phyloP scores from a whole-genome alignment of 1,140 invertebrate genomes.

The Caenorhabditis remanei region DNA sequence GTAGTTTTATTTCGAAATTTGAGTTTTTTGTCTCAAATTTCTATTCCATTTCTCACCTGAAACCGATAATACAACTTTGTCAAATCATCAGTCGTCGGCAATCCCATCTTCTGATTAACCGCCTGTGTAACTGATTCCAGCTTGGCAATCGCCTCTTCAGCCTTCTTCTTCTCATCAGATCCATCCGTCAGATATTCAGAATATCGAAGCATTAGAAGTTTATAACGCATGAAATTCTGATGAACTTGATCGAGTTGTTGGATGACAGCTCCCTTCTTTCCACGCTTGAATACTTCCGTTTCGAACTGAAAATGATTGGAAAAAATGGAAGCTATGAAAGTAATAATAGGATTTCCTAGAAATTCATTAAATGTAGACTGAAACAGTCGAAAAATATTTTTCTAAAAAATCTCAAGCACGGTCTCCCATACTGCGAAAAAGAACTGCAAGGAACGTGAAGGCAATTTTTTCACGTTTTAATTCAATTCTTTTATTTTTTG shows the following conservation, averaged over 20 bases:
- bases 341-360: neutral
- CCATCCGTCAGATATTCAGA: slow-evolving; percentile 44
- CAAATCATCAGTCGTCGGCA: slow-evolving; percentile 52
- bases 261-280: slow-evolving; percentile 45
- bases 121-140: slow-evolving; percentile 48
- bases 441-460: no score
- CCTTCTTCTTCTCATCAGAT: slow-evolving; percentile 28
- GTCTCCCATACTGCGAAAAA: no score
- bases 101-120: slow-evolving; percentile 59
- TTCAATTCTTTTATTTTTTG: no score
- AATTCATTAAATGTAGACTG: neutral
- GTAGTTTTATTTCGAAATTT: neutral
- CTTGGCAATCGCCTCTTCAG: slow-evolving; percentile 51
- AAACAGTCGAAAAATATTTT: no score
- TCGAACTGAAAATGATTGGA: slow-evolving; percentile 57
- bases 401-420: no score
- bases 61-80: slow-evolving; percentile 54
- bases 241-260: slow-evolving; percentile 62
- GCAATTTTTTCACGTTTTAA: no score
- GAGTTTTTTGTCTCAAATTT: neutral
- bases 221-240: slow-evolving; percentile 64
- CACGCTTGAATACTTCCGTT: slow-evolving; percentile 55
- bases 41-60: slow-evolving; percentile 25
- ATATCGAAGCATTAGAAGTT: slow-evolving; percentile 60
- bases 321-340: neutral